phyloP scores from a whole-genome alignment of 2,888 invertebrate genomes.

The Tachina lurida region DNA sequence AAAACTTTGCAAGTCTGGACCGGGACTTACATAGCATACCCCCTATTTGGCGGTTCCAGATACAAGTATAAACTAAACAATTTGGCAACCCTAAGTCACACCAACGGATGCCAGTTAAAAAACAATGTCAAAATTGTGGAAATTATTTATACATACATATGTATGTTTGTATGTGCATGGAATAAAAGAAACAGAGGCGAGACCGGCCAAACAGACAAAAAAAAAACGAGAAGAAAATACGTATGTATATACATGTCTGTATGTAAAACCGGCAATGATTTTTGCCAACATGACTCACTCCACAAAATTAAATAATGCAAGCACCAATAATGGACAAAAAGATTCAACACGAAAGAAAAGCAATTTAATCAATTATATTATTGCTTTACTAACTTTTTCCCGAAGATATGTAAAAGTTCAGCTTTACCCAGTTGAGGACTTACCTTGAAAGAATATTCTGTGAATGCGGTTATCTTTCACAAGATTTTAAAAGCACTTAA shows the following conservation, averaged over 20 bases:
- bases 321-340: constrained; percentile 41
- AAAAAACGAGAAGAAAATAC: constrained; percentile 33
- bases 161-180: background rate
- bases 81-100: constrained; percentile 50
- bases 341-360: constrained; percentile 45
- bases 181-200: constrained; percentile 27
- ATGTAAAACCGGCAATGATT: constrained; percentile 66
- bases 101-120: constrained; percentile 35
- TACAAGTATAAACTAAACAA: no score
- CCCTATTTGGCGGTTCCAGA: no score
- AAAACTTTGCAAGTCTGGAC: no score
- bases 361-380: background rate
- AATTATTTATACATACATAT: background rate
- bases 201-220: constrained; percentile 42
- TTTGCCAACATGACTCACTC: constrained; percentile 69
- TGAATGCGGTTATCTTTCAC: background rate
- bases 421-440: background rate
- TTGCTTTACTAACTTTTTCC: background rate
- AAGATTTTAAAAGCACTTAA: background rate
- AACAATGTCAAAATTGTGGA: constrained; percentile 63
- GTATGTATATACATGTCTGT: no score
- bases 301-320: constrained; percentile 65
- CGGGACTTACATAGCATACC: no score
- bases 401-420: constrained; percentile 7
- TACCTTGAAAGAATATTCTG: constrained; percentile 36